A percentile compares a stretch with the other conserved stretches of the same genome.
These are phyloP conservation scores for cat (Felis catus) DNA, from an alignment of 2,113 vertebrate species.

Conservation along the genomic window DNA sequence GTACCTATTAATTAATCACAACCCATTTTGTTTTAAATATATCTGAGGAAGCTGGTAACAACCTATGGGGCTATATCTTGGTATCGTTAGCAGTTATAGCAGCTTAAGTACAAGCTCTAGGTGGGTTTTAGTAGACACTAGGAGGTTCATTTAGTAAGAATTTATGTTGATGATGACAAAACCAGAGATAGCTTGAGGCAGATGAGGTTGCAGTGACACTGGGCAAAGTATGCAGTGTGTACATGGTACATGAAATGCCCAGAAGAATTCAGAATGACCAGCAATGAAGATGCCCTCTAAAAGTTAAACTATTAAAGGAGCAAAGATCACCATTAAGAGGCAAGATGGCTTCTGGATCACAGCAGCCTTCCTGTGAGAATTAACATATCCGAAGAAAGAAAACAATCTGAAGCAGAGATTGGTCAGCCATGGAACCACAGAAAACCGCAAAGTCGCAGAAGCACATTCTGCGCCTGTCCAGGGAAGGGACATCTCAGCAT, in stretches of 20 bases:
- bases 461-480: not conserved
- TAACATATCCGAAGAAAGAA: slow-evolving; percentile 1
- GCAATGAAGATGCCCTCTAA: not conserved
- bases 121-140: not conserved
- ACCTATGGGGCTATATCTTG: not conserved
- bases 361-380: not conserved
- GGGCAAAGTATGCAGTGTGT: not conserved
- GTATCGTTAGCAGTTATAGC: not conserved
- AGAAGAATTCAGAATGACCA: not conserved
- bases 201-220: not conserved
- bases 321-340: not conserved
- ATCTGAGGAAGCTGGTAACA: not conserved
- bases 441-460: not conserved
- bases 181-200: not conserved
- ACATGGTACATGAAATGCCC: not conserved
- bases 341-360: not conserved
- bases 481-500: not conserved
- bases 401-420: not conserved
- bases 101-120: not conserved
- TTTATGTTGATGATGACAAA: not conserved
- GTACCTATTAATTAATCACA: not conserved
- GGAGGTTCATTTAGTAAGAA: not conserved
- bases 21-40: not conserved
- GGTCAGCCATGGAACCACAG: not conserved
- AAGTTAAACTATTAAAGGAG: not conserved